Evolutionary conservation across 2,888 invertebrate species (phyloP), one percentile per base, ranked within the genome.

Genomic region (Sphaerophoria taeniata): DNA sequence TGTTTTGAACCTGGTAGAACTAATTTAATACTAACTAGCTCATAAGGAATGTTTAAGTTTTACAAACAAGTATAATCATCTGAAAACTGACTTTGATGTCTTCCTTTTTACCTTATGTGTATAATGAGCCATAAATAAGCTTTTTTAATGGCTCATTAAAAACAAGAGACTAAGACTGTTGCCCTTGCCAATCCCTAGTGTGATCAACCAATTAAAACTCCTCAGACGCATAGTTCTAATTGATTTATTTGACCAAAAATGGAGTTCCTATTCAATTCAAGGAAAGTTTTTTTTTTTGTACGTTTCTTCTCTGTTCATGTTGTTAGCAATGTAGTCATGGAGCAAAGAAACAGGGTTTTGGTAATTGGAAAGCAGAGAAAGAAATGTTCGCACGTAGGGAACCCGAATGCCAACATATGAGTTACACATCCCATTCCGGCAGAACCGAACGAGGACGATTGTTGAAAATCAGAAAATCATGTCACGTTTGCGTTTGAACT

Each of bases 401-500:
- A 58, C 83, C 70, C 71, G 55, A 82, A 77, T 82, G 55, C 76
- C 77, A 55, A 63, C 77, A 82, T 73, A 77, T 63, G 73, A 73
- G 71, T 51, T 69, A 65, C 73, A 77, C 55, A 69, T 67, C 73
- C 67, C 67, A 12, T 69, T 55, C 67, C 14, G 33, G n/a, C 24
- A 31, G 39, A 16, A 34, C 16, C 7, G 65, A 16, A 51, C 65
- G 6, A 16, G n/a, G 16, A 67, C 53, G 16, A 47, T 55, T 63
- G 58, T 39, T 60, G 5, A 47, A 85, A 85, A 85, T 85, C 81
- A 81, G 70, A 61, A 81, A 85, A 61, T 58, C 85, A 56, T 77
- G 81, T 85, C 85, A 85, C 85, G 85, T 85, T 73, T 81, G 69
- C 76, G 76, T 84, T 84, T 80, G 67, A 75, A 84, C 84, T 79